A percentile compares a stretch with the other conserved stretches of the same genome.
These are phyloP conservation scores for Zygogramma bicolorata DNA, from an alignment of 2,888 invertebrate species.

Conservation along the genomic window DNA sequence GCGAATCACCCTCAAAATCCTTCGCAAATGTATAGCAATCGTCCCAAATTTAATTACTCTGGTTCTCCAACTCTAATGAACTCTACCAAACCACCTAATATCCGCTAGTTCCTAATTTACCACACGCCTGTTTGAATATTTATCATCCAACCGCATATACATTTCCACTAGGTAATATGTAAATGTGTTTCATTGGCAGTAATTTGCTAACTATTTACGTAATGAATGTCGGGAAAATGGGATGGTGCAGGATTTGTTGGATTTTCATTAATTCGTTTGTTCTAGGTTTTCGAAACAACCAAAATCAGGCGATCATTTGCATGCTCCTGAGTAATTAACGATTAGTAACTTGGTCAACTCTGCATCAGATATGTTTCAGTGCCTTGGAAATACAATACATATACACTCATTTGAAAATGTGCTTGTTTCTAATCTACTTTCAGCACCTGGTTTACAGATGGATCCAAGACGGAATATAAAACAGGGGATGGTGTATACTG, in stretches of 20 bases:
- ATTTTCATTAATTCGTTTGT: background rate
- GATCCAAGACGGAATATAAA: no score
- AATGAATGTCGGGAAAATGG: background rate
- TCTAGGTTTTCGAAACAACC: background rate
- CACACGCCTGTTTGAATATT: constrained; percentile 26
- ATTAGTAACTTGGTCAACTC: no score
- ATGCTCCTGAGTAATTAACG: no score
- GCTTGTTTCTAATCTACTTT: no score
- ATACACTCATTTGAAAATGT: no score
- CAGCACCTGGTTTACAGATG: no score
- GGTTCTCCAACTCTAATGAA: constrained; percentile 29
- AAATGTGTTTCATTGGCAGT: background rate
- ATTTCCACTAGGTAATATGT: background rate
- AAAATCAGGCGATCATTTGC: no score
- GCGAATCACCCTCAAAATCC: background rate
- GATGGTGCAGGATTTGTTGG: no score
- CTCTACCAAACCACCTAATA: constrained; percentile 27
- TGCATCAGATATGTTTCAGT: no score
- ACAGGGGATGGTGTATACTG: no score
- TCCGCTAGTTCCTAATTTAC: constrained; percentile 23
- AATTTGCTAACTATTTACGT: background rate
- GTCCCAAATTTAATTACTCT: constrained; percentile 23
- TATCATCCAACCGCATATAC: constrained; percentile 2
- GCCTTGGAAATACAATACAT: no score
- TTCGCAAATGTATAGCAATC: background rate